Evolutionary conservation across 2,888 invertebrate genomes (phyloP), one percentile per base, ranked within the genome.

Genomic region (Agriopis aurantiaria): DNA sequence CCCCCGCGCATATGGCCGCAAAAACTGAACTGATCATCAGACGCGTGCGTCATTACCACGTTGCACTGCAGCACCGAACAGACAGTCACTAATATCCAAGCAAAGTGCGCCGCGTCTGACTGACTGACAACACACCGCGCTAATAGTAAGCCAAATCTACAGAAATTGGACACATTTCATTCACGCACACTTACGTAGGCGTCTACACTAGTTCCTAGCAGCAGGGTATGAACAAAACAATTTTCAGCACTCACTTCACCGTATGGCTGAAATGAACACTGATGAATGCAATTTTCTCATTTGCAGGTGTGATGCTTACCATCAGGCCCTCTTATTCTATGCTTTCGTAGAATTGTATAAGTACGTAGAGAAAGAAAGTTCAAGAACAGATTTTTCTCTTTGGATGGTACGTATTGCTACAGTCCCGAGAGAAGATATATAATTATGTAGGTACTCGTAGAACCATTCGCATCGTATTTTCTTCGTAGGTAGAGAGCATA

Each of bases 1-100:
- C 87, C 67, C 87, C 85, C 75, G 71, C 75, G 67, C 73, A 80
- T 77, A 75, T 82, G 73, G 76, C 78, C 80, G 79, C 85, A 84
- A 84, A 82, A 82, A 71, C 62, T 57, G 65, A 80, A 78, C 75
- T 79, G 82, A 84, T 82, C 75, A 80, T 81, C 72, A 69, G 75
- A 68, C 77, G 71, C 64, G 75, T 79, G 80, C 80, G 80, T 85
- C 81, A 83, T 79, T 61, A 60, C 65, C 46, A 57, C 57, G 48
- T 51, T 80, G 80, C 78, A 79, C 73, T 81, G 76, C 77, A 81
- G 67, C 78, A 75, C 78, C 66, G 75, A 76, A 78, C 74, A 67
- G 76, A 68, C 74, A 77, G 73, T 78, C 79, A 77, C 71, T 73
- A 23, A 23, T 23, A 69, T 72, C 58, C 46, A 65, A 71, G 68